Evolutionary conservation across 2,797 vertebrate species (phyloP), one percentile per base, ranked within the genome.

Genomic region (Coreius guichenoti): DNA sequence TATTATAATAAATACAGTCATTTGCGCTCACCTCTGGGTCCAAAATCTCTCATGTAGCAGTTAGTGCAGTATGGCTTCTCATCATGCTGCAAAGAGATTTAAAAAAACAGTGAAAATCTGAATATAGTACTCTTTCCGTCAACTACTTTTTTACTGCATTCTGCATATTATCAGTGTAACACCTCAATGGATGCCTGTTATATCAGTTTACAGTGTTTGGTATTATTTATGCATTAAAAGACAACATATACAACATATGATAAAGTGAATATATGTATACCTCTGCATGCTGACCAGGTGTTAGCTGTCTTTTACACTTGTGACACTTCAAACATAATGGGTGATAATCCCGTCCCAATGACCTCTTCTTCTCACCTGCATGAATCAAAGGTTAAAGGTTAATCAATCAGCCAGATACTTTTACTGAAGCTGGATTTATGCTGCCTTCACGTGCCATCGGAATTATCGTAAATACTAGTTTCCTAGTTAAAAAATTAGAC

Each of bases 251-350:
- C 23, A 8, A 26, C 4, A 29, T 69, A 36, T 49, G 21, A 82
- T 19, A 17, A 19, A 26, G 43, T 47, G 77, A 33, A 45, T 61
- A 51, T 86, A 29, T 56, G 23, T 33, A 14, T 94, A 96, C 94
- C 94, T 96, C 94, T 72, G 94, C 95, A 84, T 96, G 95, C 82
- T 95, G 95, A 85, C 96, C 95, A 5, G 96, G 88, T 70, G 92
- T 96, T 81, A 97, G 94, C 84, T 95, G 95, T 86, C 94, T 91
- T 89, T 94, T 96, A 90, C 96, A 96, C 14, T 84, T 91, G 75
- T 95, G 93, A 91, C 96, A 96, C 92, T 96, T 96, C 89, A 97
- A 93, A 91, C 96, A 96, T 72, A 96, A 93, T 6, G 95, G 95
- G 90, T 96, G 96, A 90, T 96, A 96, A 91, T 96, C 96, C 82